These are phyloP conservation scores for Emydoidea blandingii DNA, from an alignment of 2,797 vertebrate species.

Conservation along the genomic window DNA sequence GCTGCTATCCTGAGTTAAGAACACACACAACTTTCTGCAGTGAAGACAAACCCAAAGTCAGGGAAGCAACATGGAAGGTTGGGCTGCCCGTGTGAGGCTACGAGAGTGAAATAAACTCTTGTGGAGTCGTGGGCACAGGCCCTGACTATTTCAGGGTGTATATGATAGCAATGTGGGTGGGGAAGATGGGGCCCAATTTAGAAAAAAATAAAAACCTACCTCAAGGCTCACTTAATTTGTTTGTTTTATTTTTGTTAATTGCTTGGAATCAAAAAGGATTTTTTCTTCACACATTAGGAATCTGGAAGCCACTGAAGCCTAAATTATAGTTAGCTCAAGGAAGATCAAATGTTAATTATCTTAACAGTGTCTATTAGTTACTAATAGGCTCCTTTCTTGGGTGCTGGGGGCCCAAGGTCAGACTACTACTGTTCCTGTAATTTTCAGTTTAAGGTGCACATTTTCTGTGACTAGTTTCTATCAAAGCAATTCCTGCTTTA, in stretches of 20 bases:
- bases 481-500: background rate
- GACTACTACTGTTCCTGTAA: background rate
- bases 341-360: background rate
- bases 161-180: background rate
- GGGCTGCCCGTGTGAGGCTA: background rate
- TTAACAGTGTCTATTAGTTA: background rate
- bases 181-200: conserved; percentile 39
- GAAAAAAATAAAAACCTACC: conserved; percentile 27
- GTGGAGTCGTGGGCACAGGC: rapidly evolving
- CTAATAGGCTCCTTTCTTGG: background rate
- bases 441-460: background rate
- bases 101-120: background rate
- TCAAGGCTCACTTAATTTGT: background rate
- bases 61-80: rapidly evolving
- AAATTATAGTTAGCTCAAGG: background rate
- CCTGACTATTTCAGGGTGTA: background rate
- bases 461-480: background rate
- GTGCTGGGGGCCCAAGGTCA: background rate
- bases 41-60: background rate
- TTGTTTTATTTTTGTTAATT: too few relatives aligned
- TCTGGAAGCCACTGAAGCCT: background rate
- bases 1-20: background rate
- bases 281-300: background rate
- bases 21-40: background rate
- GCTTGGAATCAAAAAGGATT: background rate